phyloP scores from a whole-genome alignment of 1,140 invertebrate genomes.

The Aricia agestis region DNA sequence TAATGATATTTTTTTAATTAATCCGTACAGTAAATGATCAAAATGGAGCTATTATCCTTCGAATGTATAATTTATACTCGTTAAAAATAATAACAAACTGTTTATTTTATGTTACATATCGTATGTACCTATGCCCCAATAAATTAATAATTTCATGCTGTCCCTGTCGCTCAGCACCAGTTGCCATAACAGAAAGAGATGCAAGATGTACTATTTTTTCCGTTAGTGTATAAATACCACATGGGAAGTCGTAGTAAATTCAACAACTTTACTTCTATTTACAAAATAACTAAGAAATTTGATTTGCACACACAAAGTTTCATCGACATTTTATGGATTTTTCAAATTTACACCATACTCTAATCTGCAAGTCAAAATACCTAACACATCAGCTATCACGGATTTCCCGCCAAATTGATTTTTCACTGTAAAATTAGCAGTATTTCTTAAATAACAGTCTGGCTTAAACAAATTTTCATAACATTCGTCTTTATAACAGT shows the following conservation, averaged over 20 bases:
- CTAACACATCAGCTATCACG: background rate
- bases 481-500: conserved; percentile 6
- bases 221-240: conserved; percentile 45
- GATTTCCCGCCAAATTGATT: conserved; percentile 61
- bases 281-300: background rate
- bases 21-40: background rate
- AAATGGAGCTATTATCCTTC: no score
- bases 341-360: background rate
- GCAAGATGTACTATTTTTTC: conserved; percentile 48
- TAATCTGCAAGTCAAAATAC: background rate
- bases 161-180: conserved; percentile 39
- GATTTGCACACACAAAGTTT: background rate
- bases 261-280: background rate
- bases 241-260: conserved; percentile 17
- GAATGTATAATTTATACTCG: background rate
- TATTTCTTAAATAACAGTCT: background rate
- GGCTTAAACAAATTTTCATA: conserved; percentile 8
- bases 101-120: conserved; percentile 10
- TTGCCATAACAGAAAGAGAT: conserved; percentile 41
- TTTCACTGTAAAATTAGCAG: background rate
- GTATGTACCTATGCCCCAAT: background rate
- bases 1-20: background rate
- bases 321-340: background rate
- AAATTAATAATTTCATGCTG: conserved; percentile 38
- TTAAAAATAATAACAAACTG: conserved; percentile 20